A percentile compares a stretch with the other conserved stretches of the same genome.
Evolutionary conservation across 2,888 invertebrate genomes (phyloP).

Genomic region (Dioctria rufipes): DNA sequence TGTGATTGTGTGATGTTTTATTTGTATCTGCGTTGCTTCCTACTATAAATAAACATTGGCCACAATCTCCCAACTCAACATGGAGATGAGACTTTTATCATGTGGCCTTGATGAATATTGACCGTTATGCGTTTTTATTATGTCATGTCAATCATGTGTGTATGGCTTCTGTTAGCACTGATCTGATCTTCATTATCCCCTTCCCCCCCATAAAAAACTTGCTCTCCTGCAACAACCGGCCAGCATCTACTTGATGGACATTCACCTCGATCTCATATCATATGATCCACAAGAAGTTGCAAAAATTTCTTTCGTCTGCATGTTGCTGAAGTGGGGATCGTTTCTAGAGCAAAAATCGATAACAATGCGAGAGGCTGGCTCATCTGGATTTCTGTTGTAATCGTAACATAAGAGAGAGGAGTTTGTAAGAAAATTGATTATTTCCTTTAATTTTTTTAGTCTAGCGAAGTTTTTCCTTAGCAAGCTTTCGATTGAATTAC

Average conservation of each 20-base stretch:
- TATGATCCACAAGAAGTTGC: not conserved
- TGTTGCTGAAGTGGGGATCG: not conserved
- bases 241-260: not conserved
- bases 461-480: not conserved
- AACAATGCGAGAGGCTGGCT: not conserved
- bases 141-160: not conserved
- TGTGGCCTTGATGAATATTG: slow-evolving; percentile 49
- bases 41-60: slow-evolving; percentile 27
- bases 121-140: slow-evolving; percentile 50
- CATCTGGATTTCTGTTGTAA: not conserved
- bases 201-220: not conserved
- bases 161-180: slow-evolving; percentile 17
- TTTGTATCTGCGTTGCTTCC: not conserved
- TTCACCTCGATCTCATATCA: slow-evolving; percentile 10
- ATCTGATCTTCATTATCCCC: slow-evolving; percentile 6
- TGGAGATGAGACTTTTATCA: slow-evolving; percentile 26
- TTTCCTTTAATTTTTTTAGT: not conserved
- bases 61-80: not conserved
- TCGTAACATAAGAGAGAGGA: not conserved
- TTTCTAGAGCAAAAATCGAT: not conserved
- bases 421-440: slow-evolving; percentile 5
- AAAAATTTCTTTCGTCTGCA: not conserved
- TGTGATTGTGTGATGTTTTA: too few species aligned
- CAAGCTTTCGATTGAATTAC: too few species aligned
- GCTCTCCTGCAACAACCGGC: not conserved